phyloP scores from a whole-genome alignment of 2,113 vertebrate species.

The Mugil cephalus region DNA sequence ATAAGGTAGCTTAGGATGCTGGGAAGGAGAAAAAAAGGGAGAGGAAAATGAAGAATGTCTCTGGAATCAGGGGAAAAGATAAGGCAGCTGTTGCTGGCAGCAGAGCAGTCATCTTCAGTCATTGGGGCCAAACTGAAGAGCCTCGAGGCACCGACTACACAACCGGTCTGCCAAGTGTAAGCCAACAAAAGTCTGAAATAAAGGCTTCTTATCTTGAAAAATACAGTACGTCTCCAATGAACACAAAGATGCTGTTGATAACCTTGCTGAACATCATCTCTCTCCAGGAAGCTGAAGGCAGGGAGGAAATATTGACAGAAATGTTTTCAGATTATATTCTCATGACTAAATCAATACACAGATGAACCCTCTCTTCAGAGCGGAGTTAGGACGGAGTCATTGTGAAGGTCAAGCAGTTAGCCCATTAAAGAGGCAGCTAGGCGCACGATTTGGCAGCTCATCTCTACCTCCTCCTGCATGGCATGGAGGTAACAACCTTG shows the following conservation, averaged over 20 bases:
- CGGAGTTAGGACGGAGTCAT: constrained; percentile 71
- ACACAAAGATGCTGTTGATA: constrained; percentile 71
- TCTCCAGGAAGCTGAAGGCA: constrained; percentile 63
- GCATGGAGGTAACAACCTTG: constrained; percentile 77
- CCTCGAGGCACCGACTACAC: constrained; percentile 71
- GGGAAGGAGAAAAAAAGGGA: constrained; percentile 30
- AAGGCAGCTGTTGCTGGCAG: constrained; percentile 73
- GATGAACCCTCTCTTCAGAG: constrained; percentile 71
- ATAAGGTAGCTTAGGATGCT: constrained; percentile 19
- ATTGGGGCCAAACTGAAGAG: constrained; percentile 72
- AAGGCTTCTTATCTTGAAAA: constrained; percentile 67
- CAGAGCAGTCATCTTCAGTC: constrained; percentile 72
- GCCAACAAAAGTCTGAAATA: constrained; percentile 65
- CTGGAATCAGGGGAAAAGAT: constrained; percentile 67
- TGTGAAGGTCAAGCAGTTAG: constrained; percentile 79
- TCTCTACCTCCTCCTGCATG: constrained; percentile 61
- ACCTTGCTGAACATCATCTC: constrained; percentile 77
- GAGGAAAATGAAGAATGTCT: constrained; percentile 51
- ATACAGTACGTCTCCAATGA: constrained; percentile 55
- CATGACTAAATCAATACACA: constrained; percentile 82
- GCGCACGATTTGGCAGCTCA: constrained; percentile 66
- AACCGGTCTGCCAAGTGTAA: constrained; percentile 67
- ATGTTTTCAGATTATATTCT: constrained; percentile 82
- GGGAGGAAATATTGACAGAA: constrained; percentile 77
- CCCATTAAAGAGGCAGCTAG: constrained; percentile 75